phyloP scores from a whole-genome alignment of 1,140 invertebrate species.

The Holotrichia oblita region DNA sequence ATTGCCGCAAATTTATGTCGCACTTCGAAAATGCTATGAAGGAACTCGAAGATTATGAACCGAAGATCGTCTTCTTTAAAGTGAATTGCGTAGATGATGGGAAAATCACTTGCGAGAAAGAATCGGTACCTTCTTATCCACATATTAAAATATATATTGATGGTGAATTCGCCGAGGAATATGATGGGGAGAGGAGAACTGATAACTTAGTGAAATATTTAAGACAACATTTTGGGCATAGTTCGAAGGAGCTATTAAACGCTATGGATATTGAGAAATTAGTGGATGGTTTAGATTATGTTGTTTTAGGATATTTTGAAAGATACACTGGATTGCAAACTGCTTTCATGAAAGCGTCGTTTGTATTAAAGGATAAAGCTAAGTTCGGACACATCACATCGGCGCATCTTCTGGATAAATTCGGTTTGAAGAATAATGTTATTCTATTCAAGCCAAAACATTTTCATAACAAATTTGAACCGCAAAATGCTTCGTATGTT shows the following conservation, averaged over 20 bases:
- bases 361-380: constrained; percentile 4
- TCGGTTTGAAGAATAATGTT: constrained; percentile 1
- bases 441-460: constrained; percentile 22
- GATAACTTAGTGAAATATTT: neutral
- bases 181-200: neutral
- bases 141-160: neutral
- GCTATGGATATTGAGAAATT: neutral
- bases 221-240: constrained; percentile 1
- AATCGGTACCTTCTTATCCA: constrained; percentile 4
- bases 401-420: neutral
- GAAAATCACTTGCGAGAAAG: constrained; percentile 15
- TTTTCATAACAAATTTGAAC: constrained; percentile 37
- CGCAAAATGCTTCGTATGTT: neutral
- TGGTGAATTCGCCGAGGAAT: constrained; percentile 10
- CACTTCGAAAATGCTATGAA: neutral
- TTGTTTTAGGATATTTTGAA: constrained; percentile 38
- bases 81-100: constrained; percentile 19
- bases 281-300: neutral
- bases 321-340: constrained; percentile 33
- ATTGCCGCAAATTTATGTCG: neutral
- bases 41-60: neutral
- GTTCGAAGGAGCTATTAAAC: constrained; percentile 5
- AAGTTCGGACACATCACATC: constrained; percentile 7
- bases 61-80: constrained; percentile 19
- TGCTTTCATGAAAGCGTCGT: constrained; percentile 26